Base-by-base conservation (phyloP, 2,888 invertebrate species). In the Tenthredo amoena region DNA sequence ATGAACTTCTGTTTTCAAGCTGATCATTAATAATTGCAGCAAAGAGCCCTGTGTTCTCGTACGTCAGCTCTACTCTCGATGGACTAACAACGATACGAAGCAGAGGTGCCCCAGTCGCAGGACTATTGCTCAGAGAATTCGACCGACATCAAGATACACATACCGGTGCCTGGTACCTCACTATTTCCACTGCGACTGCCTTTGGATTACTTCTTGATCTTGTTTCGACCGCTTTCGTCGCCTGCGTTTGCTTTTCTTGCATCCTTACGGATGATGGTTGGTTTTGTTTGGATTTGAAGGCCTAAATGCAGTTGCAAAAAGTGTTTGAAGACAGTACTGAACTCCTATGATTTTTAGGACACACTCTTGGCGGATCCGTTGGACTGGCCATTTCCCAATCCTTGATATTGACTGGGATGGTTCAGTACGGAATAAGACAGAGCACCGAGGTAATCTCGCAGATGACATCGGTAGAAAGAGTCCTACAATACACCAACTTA, bases 11-110 rank as follows among this genome's bases (percentile, higher is more conserved):
- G 34, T 71, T 71, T n/a, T n/a, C n/a, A 6, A 86, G n/a, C 37
- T 82, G 47, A 76, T 40, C 18, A 47, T 72, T 2, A 37, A 43
- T 84, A 21, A 58, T 88, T 88, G 72, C 77, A 93, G 96, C 95
- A 9, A 94, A 97, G 86, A 98, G 98, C 93, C 99, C 99, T 0
- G 97, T 99, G 0, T 99, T 98, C 93, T 97, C 98, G 0, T 98
- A 99, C 92, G 95, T 99, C 88, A 96, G 97, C 9, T 96, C 98
- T 0, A 96, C 98, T 0, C 94, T 99, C 2, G 96, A 96, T 87
- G 99, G 99, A 0, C 95, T 99, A 47, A 96, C 97, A 55, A 98
- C 98, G 0, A 98, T 99, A 85, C 95, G 99, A 87, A 97, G 98
- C 3, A 96, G 97, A 5, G 95, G 96, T 18, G 95, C 96, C 1